phyloP scores from a whole-genome alignment of 2,797 vertebrate species.

The Pseudomugil gertrudae region DNA sequence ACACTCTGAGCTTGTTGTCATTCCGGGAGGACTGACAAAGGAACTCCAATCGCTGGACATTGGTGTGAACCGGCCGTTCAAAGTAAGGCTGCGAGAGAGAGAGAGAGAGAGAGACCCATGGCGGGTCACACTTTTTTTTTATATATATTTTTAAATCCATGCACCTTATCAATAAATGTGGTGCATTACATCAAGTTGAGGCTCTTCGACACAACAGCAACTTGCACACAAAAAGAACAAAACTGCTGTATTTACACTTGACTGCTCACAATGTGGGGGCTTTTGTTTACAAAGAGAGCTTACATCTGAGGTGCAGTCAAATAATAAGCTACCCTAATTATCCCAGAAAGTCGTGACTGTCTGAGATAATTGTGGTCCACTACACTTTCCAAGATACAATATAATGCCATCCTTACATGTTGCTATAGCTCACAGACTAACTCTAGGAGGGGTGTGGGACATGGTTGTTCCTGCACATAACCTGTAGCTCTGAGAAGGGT shows the following conservation, averaged over 20 bases:
- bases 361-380: background rate
- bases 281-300: background rate
- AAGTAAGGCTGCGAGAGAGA: too few species aligned
- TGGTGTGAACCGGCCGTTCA: too few species aligned
- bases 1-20: too few species aligned
- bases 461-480: background rate
- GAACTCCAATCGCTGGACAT: too few species aligned
- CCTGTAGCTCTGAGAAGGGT: background rate
- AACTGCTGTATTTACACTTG: background rate
- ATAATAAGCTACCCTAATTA: background rate
- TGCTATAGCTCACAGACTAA: background rate
- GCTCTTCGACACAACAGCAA: background rate
- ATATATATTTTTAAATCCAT: too few species aligned
- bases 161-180: too few species aligned
- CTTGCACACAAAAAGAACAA: background rate
- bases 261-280: background rate
- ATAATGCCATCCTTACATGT: background rate
- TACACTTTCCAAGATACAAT: background rate
- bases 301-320: background rate
- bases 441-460: too few species aligned
- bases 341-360: background rate
- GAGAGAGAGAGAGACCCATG: too few species aligned
- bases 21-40: too few species aligned
- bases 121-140: too few species aligned
- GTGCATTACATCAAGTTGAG: too few species aligned